Conservation (phyloP, 2,888 invertebrate species). For the Nymphalis urticae region DNA sequence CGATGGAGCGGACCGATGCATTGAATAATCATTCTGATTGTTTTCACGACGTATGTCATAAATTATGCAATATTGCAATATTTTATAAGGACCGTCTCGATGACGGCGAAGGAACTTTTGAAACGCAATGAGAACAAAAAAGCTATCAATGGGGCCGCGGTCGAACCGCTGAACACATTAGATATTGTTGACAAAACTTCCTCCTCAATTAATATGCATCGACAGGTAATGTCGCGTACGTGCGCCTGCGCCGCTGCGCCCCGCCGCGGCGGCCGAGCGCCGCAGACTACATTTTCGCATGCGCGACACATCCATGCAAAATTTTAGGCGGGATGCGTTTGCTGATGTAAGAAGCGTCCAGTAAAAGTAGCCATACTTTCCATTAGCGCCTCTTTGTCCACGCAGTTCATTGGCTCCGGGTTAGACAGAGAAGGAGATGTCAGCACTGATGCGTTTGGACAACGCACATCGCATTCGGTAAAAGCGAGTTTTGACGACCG, state of each 20-base stretch:
- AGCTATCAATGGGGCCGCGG: constrained; percentile 75
- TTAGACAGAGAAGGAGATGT: constrained; percentile 69
- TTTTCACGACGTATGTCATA: constrained; percentile 60
- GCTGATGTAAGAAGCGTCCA: constrained; percentile 65
- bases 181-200: constrained; percentile 82
- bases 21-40: constrained; percentile 60
- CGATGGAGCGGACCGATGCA: constrained; percentile 50
- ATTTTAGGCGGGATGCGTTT: constrained; percentile 81
- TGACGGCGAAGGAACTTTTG: constrained; percentile 59
- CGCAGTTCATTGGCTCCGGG: constrained; percentile 50
- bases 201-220: constrained; percentile 80
- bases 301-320: constrained; percentile 79
- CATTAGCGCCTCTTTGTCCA: constrained; percentile 66
- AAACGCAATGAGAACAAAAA: constrained; percentile 62
- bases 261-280: constrained; percentile 46
- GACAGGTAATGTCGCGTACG: constrained; percentile 75
- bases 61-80: constrained; percentile 69
- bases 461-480: constrained; percentile 75
- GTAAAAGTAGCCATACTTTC: constrained; percentile 70
- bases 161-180: constrained; percentile 73
- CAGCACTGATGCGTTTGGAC: constrained; percentile 64
- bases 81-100: constrained; percentile 67
- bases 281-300: constrained; percentile 66
- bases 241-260: constrained; percentile 61
- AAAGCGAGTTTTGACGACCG: constrained; percentile 76